These are phyloP conservation scores for Zoanthus solanderi DNA, from an alignment of 92 coral and sea anemone genomes.

Conservation along the genomic window DNA sequence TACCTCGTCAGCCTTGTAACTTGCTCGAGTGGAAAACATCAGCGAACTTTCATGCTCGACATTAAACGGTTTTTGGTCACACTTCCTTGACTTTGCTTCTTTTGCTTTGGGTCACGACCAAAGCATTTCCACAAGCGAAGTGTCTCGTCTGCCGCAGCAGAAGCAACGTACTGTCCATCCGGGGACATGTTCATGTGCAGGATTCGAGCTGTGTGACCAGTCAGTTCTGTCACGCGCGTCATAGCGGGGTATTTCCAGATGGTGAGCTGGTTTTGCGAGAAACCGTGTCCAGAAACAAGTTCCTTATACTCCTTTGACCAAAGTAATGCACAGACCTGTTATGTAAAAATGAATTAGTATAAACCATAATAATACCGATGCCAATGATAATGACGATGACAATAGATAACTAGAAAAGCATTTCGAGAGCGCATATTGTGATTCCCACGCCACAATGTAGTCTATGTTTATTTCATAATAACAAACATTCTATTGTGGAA, in stretches of 20 bases:
- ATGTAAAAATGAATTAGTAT: neutral
- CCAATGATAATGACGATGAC: neutral
- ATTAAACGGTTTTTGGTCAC: constrained; percentile 63
- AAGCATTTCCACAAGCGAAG: constrained; percentile 97
- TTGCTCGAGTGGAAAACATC: neutral
- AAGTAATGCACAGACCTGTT: constrained; percentile 82
- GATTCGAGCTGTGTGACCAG: constrained; percentile 89
- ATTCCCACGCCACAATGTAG: no score
- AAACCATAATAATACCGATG: neutral
- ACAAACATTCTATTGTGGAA: no score
- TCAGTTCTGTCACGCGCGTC: constrained; percentile 88
- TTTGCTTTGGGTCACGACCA: constrained; percentile 68
- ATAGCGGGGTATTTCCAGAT: constrained; percentile 97
- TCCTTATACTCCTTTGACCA: constrained; percentile 95
- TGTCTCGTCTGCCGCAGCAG: constrained; percentile 97
- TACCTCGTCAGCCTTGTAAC: neutral
- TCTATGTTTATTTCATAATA: no score
- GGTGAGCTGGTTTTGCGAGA: constrained; percentile 87
- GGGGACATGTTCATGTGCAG: constrained; percentile 94
- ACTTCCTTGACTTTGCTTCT: constrained; percentile 57
- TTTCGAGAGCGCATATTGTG: no score
- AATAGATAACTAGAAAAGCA: no score
- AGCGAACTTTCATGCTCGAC: constrained; percentile 82
- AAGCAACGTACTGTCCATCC: constrained; percentile 90
- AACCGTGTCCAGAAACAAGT: constrained; percentile 92